phyloP scores from a whole-genome alignment of 2,113 vertebrate species.

The Rhinolophus sinicus region DNA sequence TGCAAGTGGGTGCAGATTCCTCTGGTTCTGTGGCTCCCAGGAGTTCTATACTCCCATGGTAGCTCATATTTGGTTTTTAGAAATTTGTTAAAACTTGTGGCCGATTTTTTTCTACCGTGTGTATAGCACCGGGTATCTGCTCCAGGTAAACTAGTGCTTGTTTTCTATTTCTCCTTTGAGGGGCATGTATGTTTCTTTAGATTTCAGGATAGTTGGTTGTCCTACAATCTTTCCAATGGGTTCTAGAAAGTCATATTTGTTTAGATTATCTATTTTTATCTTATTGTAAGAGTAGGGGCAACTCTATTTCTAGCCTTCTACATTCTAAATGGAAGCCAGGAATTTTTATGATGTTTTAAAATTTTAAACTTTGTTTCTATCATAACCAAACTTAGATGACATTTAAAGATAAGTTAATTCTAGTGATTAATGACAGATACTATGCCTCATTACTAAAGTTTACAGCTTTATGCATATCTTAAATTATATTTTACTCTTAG shows the following conservation, averaged over 20 bases:
- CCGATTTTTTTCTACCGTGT: background rate
- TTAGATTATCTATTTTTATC: background rate
- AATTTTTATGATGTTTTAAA: slow-evolving; percentile 9
- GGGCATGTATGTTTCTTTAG: background rate
- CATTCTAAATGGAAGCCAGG: background rate
- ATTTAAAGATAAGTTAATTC: background rate
- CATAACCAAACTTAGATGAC: background rate
- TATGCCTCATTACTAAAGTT: background rate
- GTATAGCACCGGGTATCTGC: background rate
- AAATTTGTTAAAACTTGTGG: background rate
- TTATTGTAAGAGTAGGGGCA: background rate
- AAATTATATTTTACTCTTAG: background rate
- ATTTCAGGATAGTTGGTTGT: background rate
- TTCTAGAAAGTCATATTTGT: background rate
- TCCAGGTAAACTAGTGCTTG: background rate
- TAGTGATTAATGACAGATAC: background rate
- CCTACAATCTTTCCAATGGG: background rate
- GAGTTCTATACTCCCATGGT: background rate
- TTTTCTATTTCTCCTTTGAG: background rate
- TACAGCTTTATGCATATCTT: background rate
- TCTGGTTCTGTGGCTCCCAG: background rate
- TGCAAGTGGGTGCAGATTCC: background rate
- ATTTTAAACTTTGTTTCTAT: background rate
- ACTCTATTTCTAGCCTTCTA: background rate
- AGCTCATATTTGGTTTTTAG: background rate